Conservation (phyloP, 2,888 invertebrate species). For the Pardosa pseudoannulata region DNA sequence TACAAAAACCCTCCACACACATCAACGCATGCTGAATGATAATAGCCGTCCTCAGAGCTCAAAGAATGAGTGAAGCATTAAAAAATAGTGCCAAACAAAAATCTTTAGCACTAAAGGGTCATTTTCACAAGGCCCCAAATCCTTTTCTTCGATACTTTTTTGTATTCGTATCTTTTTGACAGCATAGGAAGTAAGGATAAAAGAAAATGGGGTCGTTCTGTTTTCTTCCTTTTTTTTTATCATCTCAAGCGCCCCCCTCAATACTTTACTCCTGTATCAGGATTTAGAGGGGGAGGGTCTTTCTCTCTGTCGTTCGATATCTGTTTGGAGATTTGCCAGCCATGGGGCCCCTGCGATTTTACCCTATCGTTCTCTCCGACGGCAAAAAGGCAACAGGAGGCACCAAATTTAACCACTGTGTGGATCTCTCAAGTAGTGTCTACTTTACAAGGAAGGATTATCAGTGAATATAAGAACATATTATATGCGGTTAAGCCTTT, state of each 20-base stretch:
- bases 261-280: conserved; percentile 21
- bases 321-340: conserved; percentile 64
- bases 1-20: too few relatives aligned
- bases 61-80: not conserved
- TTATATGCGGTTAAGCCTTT: too few relatives aligned
- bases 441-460: too few relatives aligned
- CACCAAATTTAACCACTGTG: not conserved
- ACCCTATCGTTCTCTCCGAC: conserved; percentile 44
- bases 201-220: conserved; percentile 67
- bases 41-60: not conserved
- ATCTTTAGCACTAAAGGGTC: conserved; percentile 46
- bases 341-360: conserved; percentile 38
- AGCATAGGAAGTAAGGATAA: conserved; percentile 66
- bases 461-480: too few relatives aligned
- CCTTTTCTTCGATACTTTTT: conserved; percentile 52
- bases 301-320: conserved; percentile 51
- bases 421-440: too few relatives aligned
- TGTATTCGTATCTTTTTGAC: conserved; percentile 60
- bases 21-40: not conserved
- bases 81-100: conserved; percentile 1
- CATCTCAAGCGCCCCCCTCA: conserved; percentile 9
- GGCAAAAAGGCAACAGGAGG: conserved; percentile 70
- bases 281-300: not conserved
- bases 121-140: conserved; percentile 57
- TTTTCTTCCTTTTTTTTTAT: conserved; percentile 5